Percentiles rank a stretch among this genome's conserved stretches.
These are phyloP conservation scores for Anguilla japonica DNA, from an alignment of 2,113 vertebrate species.

Conservation along the genomic window DNA sequence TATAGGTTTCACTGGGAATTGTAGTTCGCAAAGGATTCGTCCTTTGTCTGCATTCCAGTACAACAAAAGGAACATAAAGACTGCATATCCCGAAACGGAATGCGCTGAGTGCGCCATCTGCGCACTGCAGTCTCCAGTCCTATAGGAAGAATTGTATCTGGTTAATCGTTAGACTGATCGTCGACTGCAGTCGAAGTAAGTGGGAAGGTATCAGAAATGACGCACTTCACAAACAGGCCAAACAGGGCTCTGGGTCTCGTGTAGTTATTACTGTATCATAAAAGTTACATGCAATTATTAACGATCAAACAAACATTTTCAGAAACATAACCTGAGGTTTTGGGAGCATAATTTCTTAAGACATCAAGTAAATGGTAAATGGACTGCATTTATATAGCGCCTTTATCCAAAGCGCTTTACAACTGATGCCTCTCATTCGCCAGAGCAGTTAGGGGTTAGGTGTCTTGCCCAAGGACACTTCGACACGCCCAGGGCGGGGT, in stretches of 20 bases:
- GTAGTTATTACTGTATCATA: neutral
- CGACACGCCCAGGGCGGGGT: too few relatives aligned
- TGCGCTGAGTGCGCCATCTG: neutral
- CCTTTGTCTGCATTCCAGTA: neutral
- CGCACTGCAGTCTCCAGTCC: neutral
- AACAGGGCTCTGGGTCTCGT: neutral
- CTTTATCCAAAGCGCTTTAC: too few relatives aligned
- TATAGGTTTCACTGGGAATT: constrained; percentile 48
- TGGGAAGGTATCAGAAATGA: neutral
- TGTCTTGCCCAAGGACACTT: too few relatives aligned
- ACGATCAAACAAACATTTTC: neutral
- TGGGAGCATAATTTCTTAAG: neutral
- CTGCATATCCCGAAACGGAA: constrained; percentile 8
- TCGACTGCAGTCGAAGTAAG: neutral
- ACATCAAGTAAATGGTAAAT: too few relatives aligned
- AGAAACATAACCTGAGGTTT: neutral
- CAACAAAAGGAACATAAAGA: neutral
- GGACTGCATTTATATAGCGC: too few relatives aligned
- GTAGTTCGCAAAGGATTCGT: constrained; percentile 35
- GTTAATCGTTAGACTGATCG: neutral
- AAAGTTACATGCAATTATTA: neutral
- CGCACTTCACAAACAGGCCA: too few relatives aligned
- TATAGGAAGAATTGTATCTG: neutral
- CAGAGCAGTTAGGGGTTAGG: too few relatives aligned
- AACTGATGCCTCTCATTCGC: too few relatives aligned